Base-by-base conservation (phyloP, 2,113 vertebrate genomes). In the Cnemophilus loriae region DNA sequence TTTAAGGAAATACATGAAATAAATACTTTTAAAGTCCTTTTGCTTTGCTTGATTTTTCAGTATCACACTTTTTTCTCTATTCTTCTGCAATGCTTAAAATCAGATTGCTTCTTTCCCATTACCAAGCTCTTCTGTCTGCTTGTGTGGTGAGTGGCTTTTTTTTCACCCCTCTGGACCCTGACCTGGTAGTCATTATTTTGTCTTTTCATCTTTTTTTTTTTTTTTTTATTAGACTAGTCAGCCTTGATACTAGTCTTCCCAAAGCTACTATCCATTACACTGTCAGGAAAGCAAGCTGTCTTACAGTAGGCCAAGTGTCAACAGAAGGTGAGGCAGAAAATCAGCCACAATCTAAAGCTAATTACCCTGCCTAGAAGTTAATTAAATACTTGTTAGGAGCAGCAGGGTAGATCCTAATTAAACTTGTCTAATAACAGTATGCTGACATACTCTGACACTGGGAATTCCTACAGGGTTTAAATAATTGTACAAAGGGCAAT, bases 351-450 rank as follows among this genome's bases (percentile, higher is more conserved):
- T 98, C 98, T 98, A 96, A 97, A 97, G 98, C 98, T 98, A 99
- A 99, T 99, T 98, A 98, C 98, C 97, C 98, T 98, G 98, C 98
- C 97, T 98, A 91, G 96, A 97, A 98, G 98, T 98, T 99, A 98
- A 98, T 99, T 98, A 98, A 98, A 98, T 97, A 98, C 97, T 96
- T 98, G 98, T 98, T 98, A 98, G 98, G 97, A 98, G 97, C 98
- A 98, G 98, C 98, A 89, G 98, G 98, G 98, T 98, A 98, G 98
- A 98, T 98, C 97, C 98, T 98, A 98, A 99, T 98, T 98, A 98
- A 98, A 98, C 97, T 97, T 98, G 98, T 98, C 98, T 98, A 98
- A 98, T 98, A 98, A 98, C 98, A 98, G 98, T 97, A 97, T 96
- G 96, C 97, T 98, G 98, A 98, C 98, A 98, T 97, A 97, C 96